These are phyloP conservation scores for Pseudomyrmex dendroicus DNA, from an alignment of 1,140 invertebrate genomes.

Conservation along the genomic window DNA sequence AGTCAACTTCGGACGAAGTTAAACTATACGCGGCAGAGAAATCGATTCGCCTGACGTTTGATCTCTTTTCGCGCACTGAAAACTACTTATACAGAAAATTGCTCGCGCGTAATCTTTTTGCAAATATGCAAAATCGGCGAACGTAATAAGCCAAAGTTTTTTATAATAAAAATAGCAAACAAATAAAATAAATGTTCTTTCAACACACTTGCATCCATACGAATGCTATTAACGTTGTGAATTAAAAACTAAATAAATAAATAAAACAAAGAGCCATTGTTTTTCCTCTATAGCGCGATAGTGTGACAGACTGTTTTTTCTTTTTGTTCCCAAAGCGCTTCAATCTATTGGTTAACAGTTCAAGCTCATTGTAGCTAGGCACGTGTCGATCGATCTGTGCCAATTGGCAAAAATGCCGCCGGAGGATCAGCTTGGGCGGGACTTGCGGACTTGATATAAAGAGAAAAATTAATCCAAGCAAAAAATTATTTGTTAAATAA, in stretches of 20 bases:
- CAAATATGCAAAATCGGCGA: neutral
- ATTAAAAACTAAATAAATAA: too few relatives aligned
- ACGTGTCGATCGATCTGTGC: constrained; percentile 33
- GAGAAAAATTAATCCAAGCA: neutral
- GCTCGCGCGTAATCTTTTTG: constrained; percentile 4
- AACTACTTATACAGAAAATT: neutral
- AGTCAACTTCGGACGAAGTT: constrained; percentile 42
- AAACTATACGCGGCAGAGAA: constrained; percentile 29
- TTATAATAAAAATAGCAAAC: too few relatives aligned
- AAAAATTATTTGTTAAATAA: constrained; percentile 34
- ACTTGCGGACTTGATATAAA: constrained; percentile 8
- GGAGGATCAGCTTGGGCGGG: neutral
- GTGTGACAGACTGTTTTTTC: too few relatives aligned
- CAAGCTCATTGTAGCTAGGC: constrained; percentile 22
- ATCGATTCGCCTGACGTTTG: neutral
- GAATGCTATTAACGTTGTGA: too few relatives aligned
- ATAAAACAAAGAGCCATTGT: too few relatives aligned
- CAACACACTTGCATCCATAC: too few relatives aligned
- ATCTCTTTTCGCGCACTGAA: constrained; percentile 1
- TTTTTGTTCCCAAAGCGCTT: neutral
- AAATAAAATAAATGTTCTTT: too few relatives aligned
- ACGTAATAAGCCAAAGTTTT: too few relatives aligned
- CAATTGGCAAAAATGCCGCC: constrained; percentile 30
- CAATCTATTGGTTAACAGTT: constrained; percentile 2
- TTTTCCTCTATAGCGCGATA: too few relatives aligned